Evolutionary conservation across 2,113 vertebrate genomes (phyloP), one percentile per base, ranked within the genome.

Genomic region (Albula glossodonta): DNA sequence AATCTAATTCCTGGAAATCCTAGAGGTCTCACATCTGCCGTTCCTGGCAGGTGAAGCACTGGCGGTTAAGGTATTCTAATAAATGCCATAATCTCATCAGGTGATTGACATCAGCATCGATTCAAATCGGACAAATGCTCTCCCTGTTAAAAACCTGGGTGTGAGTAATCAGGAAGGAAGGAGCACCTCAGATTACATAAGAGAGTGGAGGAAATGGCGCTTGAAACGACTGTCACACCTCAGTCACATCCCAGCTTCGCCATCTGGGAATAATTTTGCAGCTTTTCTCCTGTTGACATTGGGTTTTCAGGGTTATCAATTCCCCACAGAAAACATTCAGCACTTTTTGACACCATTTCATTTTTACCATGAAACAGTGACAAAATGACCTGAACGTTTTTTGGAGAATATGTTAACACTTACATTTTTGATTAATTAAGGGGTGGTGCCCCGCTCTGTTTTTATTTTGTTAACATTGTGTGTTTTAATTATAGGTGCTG

Each of bases 1-100:
- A 79, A 50, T 79, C 12, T 50, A 79, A 50, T 79, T 79, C 78
- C 78, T 79, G 78, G 78, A 79, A 48, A 79, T 79, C 12, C 15
- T 48, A 79, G 41, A 79, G 70, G 70, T 49, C 41, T 17, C 13
- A 17, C 78, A 79, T 17, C 48, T 79, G 78, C 48, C 48, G 31
- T 41, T 41, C 17, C 41, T 48, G 77, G 77, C 77, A 49, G 78
- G 48, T 7, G 41, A 79, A 17, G 48, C 78, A 48, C 78, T 15
- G 48, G 78, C 41, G 7, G 11, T 48, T 79, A 49, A 79, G 10
- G 12, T 17, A 5, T 79, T 48, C 12, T 50, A 13, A 50, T 79
- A 79, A 25, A 2, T 10, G 8, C 2, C 70, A 31, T 15, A 70
- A 17, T 5, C 63, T 22, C 63, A 70, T 70, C 63, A 70, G 19